Evolutionary conservation across 2,888 invertebrate genomes (phyloP), one percentile per base, ranked within the genome.

Genomic region (Saturnia pavonia): DNA sequence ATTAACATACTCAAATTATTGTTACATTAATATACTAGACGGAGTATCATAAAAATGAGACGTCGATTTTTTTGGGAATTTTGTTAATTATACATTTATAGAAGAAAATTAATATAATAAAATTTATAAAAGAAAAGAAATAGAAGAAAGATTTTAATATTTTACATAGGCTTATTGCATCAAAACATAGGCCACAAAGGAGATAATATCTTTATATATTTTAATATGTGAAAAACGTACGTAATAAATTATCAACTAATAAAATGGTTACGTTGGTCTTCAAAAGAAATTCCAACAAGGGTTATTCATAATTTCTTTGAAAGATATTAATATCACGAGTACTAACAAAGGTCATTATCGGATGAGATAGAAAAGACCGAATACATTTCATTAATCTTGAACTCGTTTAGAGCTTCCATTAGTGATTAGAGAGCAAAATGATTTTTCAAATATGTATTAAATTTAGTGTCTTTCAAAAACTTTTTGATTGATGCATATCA

Each of bases 241-340:
- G 65, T 65, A 65, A 40, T 40, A 65, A 40, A 40, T 65, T 40
- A n/a, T 40, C 40, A 65, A 40, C 65, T 40, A 65, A 54, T 51
- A 67, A 43, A 67, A 67, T 25, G 19, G 54, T 54, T 70, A n/a
- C 67, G 51, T 70, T 54, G 63, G 42, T 54, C 66, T 67, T 70
- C 69, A 74, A 71, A 68, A 71, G 69, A 71, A 72, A 72, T 74
- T 72, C 69, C 72, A 70, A 51, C 70, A 70, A 65, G 65, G 66
- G 71, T 69, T 67, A 70, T 70, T 74, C 72, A 73, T 67, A 67
- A 67, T 69, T 73, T 73, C 70, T 72, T 71, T 69, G 54, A n/a
- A 16, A 67, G 67, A 69, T 72, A 27, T 60, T 69, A 67, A 19
- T 48, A 34, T 34, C 60, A 63, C 34, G 67, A 67, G 60, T 57